Conservation (phyloP, 2,113 vertebrate genomes). For the Ctenomys sociabilis region DNA sequence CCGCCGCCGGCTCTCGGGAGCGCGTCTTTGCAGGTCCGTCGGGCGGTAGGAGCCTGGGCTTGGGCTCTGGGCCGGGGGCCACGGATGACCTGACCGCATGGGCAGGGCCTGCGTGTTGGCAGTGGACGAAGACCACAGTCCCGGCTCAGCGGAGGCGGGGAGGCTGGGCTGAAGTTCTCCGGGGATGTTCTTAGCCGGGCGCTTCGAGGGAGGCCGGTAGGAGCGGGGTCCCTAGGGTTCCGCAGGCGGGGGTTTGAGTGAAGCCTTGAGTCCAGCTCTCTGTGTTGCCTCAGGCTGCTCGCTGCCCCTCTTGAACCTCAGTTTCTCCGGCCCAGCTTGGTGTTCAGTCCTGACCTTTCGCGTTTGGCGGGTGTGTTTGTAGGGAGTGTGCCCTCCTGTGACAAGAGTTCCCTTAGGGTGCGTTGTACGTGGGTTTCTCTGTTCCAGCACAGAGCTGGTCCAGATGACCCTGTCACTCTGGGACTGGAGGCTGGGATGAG, state of each 20-base stretch:
- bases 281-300: neutral
- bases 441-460: neutral
- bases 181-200: neutral
- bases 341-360: neutral
- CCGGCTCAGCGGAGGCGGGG: neutral
- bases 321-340: constrained; percentile 13
- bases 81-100: neutral
- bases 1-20: constrained; percentile 64
- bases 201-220: neutral
- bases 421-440: neutral
- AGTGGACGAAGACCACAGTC: constrained; percentile 17
- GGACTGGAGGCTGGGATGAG: neutral
- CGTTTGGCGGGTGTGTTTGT: neutral
- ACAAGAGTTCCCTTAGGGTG: neutral
- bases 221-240: neutral
- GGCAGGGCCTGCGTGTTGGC: neutral
- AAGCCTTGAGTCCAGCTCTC: neutral
- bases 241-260: neutral
- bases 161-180: neutral
- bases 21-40: constrained; percentile 67
- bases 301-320: neutral
- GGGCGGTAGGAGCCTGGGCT: neutral
- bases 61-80: neutral
- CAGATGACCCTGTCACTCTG: neutral
- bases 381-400: neutral